Base-by-base conservation (phyloP, 2,797 vertebrate species). In the Pteropus rufus region DNA sequence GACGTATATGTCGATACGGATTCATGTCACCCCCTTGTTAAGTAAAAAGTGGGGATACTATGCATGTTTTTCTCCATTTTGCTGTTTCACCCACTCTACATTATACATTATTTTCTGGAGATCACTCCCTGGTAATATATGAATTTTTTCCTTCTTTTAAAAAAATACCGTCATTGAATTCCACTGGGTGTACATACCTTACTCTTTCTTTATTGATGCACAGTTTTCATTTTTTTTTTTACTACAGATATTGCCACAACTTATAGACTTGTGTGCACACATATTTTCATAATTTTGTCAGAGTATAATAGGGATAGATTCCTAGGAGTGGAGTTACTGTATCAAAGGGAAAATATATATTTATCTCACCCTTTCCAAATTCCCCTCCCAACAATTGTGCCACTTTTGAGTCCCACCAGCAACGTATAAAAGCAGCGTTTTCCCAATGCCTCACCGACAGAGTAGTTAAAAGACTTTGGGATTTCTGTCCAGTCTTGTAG, bases 381-480 rank as follows among this genome's bases (percentile, higher is more conserved):
- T 52, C 36, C n/a, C 34, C 34, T 77, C 41, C 46, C 3, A 4
- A 29, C 9, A 29, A 21, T 3, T 0, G 0, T 41, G 29, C 29
- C 24, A 0, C 2, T 3, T 65, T 31, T n/a, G 24, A 0, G 7
- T 21, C n/a, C 65, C 16, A 26, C 23, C 18, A 9, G 12, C 46
- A 16, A 11, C 0, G 14, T 3, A 3, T 3, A 3, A 29, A 19
- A 67, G 10, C 31, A 12, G 10, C 0, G 8, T 21, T 3, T 36
- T 4, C 5, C 15, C 7, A 10, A 26, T 2, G 2, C 8, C 23
- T 79, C 16, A 16, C n/a, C 54, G 5, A 0, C 2, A 12, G 23
- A 23, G 19, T 3, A 6, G 10, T 7, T 1, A 1, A 36, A 23
- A 26, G 44, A 4, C 31, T 23, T 10, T 12, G 2, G 26, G 34